These are phyloP conservation scores for Xenopus borealis DNA, from an alignment of 2,113 vertebrate genomes.

Conservation along the genomic window DNA sequence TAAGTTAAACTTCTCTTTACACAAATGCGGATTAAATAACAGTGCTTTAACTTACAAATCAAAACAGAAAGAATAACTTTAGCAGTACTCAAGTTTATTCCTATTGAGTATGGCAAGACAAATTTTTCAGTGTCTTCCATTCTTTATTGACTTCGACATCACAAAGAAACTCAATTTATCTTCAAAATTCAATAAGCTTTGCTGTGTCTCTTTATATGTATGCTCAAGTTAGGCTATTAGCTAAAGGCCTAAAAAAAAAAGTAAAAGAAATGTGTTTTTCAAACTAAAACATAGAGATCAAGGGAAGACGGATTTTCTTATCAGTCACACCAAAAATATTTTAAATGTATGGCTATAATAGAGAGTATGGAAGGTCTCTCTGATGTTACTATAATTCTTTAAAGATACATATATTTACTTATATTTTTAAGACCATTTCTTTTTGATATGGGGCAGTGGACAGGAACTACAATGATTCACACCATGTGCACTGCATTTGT, in stretches of 20 bases:
- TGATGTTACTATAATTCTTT: too few species aligned
- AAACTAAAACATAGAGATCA: neutral
- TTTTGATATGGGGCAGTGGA: too few species aligned
- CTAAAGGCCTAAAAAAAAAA: neutral
- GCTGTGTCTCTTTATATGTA: neutral
- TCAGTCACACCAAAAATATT: neutral
- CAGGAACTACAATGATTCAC: too few species aligned
- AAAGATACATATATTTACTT: too few species aligned
- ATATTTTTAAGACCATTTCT: too few species aligned
- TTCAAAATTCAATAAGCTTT: slow-evolving; percentile 11
- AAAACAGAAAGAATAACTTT: neutral
- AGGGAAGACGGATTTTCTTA: neutral
- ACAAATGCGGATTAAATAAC: too few species aligned
- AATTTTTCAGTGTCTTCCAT: slow-evolving; percentile 6
- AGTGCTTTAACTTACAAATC: too few species aligned
- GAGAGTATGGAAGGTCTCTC: too few species aligned
- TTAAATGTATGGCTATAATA: too few species aligned
- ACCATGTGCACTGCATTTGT: too few species aligned
- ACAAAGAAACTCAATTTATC: slow-evolving; percentile 21
- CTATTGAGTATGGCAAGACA: neutral
- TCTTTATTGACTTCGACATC: slow-evolving; percentile 20
- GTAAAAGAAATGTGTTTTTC: neutral
- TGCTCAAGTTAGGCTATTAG: slow-evolving; percentile 10
- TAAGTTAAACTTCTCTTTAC: too few species aligned
- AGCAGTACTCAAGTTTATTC: neutral